A percentile compares a stretch with the other conserved stretches of the same genome.
Evolutionary conservation across 2,797 vertebrate genomes (phyloP).

Genomic region (Scomberomorus guttatus): DNA sequence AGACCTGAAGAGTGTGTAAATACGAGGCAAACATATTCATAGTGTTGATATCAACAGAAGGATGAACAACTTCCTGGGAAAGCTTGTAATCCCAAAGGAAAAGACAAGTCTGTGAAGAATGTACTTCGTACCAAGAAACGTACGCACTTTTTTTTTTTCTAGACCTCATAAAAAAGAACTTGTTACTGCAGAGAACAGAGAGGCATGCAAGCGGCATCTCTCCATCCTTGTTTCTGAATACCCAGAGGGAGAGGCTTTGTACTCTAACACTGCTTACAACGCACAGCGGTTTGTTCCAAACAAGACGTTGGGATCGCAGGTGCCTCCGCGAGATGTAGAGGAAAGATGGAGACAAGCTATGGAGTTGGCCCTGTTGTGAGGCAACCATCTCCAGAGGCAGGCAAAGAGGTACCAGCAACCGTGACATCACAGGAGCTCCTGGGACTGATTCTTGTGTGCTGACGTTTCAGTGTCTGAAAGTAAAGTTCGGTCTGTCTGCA

Average conservation of each 20-base stretch:
- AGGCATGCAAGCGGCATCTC: conserved; percentile 41
- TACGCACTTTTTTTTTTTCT: conserved; percentile 42
- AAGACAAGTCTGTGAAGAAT: conserved; percentile 59
- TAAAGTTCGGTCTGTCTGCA: conserved; percentile 62
- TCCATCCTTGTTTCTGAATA: conserved; percentile 63
- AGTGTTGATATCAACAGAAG: conserved; percentile 54
- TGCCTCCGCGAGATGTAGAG: conserved; percentile 53
- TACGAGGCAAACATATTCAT: conserved; percentile 62
- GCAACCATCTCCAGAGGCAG: conserved; percentile 78
- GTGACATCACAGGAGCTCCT: conserved; percentile 68
- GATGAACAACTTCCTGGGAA: conserved; percentile 66
- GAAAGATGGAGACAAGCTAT: conserved; percentile 64
- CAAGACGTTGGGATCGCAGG: conserved; percentile 62
- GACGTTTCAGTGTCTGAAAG: conserved; percentile 68
- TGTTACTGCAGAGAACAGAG: conserved; percentile 64
- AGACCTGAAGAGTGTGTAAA: conserved; percentile 46
- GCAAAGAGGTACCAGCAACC: conserved; percentile 49
- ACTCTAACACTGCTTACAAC: conserved; percentile 66
- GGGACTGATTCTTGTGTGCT: conserved; percentile 55
- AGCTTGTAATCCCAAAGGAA: conserved; percentile 64
- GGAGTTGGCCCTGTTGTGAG: conserved; percentile 73
- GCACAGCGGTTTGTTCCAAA: conserved; percentile 70
- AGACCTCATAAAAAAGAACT: conserved; percentile 41
- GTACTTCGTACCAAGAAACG: conserved; percentile 47
- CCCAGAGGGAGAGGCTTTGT: conserved; percentile 70